phyloP scores from a whole-genome alignment of 2,797 vertebrate species.

The Vultur gryphus region DNA sequence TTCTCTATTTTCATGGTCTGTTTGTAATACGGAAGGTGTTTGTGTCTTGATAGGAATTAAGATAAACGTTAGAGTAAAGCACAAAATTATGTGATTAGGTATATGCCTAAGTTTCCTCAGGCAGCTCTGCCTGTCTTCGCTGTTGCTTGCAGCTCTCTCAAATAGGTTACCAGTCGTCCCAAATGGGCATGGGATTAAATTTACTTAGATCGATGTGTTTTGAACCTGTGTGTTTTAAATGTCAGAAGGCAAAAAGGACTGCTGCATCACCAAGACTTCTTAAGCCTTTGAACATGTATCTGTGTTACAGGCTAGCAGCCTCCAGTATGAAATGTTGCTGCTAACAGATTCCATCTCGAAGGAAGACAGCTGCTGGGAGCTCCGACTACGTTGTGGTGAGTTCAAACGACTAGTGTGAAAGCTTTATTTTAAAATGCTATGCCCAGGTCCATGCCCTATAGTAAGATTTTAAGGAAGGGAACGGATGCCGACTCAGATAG shows the following conservation, averaged over 20 bases:
- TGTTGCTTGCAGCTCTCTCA: neutral
- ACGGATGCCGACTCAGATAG: neutral
- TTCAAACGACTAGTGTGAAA: accelerated
- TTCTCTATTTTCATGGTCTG: neutral
- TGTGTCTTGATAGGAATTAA: neutral
- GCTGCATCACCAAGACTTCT: neutral
- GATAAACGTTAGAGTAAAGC: neutral
- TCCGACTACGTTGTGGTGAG: constrained; percentile 94
- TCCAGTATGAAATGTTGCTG: constrained; percentile 97
- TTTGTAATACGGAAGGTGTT: neutral
- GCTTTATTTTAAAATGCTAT: neutral
- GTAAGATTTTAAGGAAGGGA: neutral
- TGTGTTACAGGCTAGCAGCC: constrained; percentile 87
- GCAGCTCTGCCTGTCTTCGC: neutral
- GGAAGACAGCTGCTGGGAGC: constrained; percentile 97
- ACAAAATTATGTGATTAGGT: neutral
- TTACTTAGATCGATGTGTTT: neutral
- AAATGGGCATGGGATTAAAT: neutral
- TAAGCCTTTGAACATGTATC: neutral
- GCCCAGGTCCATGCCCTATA: neutral
- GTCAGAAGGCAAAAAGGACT: neutral
- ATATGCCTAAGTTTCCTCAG: neutral
- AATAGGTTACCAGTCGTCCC: neutral
- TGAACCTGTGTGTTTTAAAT: neutral
- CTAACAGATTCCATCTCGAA: constrained; percentile 97